Percentiles rank a stretch among this genome's conserved stretches.
Evolutionary conservation across 2,113 vertebrate species (phyloP).

Genomic region (Pseudolaguvia tuberculata): DNA sequence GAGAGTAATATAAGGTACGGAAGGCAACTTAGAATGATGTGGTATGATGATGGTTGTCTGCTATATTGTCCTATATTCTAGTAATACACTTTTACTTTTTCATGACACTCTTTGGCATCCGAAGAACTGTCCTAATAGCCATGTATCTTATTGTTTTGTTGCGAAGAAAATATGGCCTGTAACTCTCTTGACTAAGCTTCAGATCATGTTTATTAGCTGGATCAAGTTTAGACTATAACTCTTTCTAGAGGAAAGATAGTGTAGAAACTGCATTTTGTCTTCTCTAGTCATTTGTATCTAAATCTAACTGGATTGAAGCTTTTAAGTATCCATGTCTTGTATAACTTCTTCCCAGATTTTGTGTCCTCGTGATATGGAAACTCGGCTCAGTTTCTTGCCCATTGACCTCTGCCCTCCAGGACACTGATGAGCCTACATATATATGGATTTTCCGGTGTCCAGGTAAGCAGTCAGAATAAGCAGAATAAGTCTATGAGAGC

Average conservation of each 20-base stretch:
- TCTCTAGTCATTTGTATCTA: background rate
- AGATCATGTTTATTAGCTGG: background rate
- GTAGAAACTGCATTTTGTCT: background rate
- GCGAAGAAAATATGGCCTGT: background rate
- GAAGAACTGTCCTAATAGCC: background rate
- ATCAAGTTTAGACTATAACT: background rate
- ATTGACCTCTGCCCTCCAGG: slow-evolving; percentile 34
- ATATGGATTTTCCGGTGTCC: slow-evolving; percentile 14
- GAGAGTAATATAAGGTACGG: no score
- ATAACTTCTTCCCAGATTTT: slow-evolving; percentile 23
- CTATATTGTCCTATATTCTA: slow-evolving; percentile 14
- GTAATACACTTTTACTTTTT: slow-evolving; percentile 19
- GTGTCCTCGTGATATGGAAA: slow-evolving; percentile 41
- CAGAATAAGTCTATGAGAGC: slow-evolving; percentile 7
- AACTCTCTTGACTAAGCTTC: slow-evolving; percentile 3
- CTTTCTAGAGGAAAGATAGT: background rate
- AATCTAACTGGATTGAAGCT: background rate
- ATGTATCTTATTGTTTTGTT: background rate
- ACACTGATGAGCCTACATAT: slow-evolving; percentile 25
- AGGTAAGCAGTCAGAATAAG: slow-evolving; percentile 32
- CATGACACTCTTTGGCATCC: background rate
- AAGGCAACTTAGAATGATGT: background rate
- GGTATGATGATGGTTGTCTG: slow-evolving; percentile 17
- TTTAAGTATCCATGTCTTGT: background rate
- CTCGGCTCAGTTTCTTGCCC: slow-evolving; percentile 31